phyloP scores from a whole-genome alignment of 2,113 vertebrate species.

The Neolamprologus devosi region DNA sequence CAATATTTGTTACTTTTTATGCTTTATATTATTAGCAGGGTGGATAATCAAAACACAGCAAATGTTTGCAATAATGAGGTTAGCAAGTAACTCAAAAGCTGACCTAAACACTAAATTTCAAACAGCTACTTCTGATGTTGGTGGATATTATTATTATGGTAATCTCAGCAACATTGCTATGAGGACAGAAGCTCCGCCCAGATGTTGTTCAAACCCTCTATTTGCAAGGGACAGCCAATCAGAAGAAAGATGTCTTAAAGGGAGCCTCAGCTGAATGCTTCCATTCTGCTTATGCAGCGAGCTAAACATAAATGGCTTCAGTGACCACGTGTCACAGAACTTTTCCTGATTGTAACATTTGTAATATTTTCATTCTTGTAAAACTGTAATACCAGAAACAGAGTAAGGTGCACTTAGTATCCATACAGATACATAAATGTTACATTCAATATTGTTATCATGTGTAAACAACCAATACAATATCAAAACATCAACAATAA shows the following conservation, averaged over 20 bases:
- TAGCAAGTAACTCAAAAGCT: background rate
- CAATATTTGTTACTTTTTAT: background rate
- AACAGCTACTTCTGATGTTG: background rate
- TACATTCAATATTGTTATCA: background rate
- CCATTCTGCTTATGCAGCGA: background rate
- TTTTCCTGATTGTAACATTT: background rate
- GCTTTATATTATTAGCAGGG: background rate
- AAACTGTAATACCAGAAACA: background rate
- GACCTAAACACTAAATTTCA: background rate
- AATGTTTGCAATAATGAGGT: background rate
- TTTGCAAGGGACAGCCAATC: background rate
- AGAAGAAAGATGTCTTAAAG: background rate
- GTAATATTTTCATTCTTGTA: background rate
- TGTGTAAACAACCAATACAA: background rate
- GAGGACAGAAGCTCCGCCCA: background rate
- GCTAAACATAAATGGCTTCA: background rate
- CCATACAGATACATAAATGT: background rate
- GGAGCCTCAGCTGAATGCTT: background rate
- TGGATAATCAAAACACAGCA: background rate
- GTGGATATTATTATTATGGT: background rate
- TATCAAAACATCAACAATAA: background rate
- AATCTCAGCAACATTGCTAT: background rate
- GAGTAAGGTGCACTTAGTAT: background rate
- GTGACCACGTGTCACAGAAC: background rate
- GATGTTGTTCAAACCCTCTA: background rate